Evolutionary conservation across 2,113 vertebrate genomes (phyloP).

Genomic region (Sinocyclocheilus grahami): DNA sequence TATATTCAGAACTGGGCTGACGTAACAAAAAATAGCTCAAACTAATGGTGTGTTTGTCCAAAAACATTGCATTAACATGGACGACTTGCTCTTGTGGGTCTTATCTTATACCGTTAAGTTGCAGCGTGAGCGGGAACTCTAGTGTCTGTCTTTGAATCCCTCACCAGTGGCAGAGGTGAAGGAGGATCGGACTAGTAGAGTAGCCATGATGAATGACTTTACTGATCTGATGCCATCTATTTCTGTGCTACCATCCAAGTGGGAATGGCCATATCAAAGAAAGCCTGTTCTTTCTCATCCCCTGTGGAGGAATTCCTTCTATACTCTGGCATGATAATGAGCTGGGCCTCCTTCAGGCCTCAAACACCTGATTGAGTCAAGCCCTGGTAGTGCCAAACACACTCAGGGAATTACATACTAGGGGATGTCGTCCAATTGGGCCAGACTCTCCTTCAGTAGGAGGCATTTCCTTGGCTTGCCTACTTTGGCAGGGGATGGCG

Average conservation of each 20-base stretch:
- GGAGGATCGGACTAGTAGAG: conserved; percentile 63
- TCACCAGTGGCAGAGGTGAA: conserved; percentile 68
- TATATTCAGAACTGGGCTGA: background rate
- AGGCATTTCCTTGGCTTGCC: conserved; percentile 74
- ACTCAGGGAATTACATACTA: conserved; percentile 77
- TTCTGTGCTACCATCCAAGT: conserved; percentile 70
- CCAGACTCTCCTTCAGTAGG: conserved; percentile 74
- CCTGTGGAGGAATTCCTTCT: conserved; percentile 70
- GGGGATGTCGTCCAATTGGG: conserved; percentile 79
- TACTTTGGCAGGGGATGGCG: conserved; percentile 72
- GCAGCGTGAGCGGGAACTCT: conserved; percentile 28
- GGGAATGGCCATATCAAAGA: conserved; percentile 76
- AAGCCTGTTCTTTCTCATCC: conserved; percentile 53
- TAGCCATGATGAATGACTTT: conserved; percentile 72
- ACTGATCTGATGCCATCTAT: conserved; percentile 75
- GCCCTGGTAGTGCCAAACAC: conserved; percentile 71
- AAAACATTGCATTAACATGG: background rate
- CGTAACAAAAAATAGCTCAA: background rate
- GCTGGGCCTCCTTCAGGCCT: conserved; percentile 68
- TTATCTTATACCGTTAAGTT: conserved; percentile 27
- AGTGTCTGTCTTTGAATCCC: conserved; percentile 67
- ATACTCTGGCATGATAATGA: conserved; percentile 78
- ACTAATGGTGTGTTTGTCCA: background rate
- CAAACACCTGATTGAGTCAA: conserved; percentile 77
- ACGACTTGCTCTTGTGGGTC: conserved; percentile 19